These are phyloP conservation scores for Accipiter virgatus DNA, from an alignment of 2,113 vertebrate species.

Conservation along the genomic window DNA sequence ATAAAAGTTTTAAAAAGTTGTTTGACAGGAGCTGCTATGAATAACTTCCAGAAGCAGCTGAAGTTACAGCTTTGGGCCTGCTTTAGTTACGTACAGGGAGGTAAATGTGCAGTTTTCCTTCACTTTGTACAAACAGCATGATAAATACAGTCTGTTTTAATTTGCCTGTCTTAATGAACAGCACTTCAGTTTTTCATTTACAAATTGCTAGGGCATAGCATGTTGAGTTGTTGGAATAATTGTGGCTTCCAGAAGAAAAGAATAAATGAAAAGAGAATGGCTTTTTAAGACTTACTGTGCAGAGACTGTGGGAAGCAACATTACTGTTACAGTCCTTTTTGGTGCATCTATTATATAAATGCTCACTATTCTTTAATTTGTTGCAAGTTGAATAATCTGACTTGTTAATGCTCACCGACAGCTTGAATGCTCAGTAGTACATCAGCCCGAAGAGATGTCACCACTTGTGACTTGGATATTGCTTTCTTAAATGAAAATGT, in stretches of 20 bases:
- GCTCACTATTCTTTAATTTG: neutral
- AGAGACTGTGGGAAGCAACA: slow-evolving; percentile 19
- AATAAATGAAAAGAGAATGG: neutral
- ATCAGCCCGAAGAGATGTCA: neutral
- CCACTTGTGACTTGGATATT: neutral
- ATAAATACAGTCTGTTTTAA: slow-evolving; percentile 37
- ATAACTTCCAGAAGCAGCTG: neutral
- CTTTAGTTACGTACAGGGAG: neutral
- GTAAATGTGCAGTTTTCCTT: neutral
- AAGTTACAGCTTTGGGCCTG: neutral
- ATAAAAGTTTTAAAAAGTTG: neutral
- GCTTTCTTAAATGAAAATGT: neutral
- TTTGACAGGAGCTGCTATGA: neutral
- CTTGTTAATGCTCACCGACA: neutral
- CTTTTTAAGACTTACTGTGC: neutral
- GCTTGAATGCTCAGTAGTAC: neutral
- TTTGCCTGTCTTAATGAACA: slow-evolving; percentile 10
- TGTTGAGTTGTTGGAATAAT: slow-evolving; percentile 1
- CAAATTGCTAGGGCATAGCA: neutral
- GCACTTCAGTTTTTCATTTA: neutral
- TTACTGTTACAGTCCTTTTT: neutral
- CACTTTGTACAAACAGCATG: neutral
- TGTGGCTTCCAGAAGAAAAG: slow-evolving; percentile 29
- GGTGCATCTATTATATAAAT: neutral
- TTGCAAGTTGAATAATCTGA: slow-evolving; percentile 20